Conservation (phyloP, 2,113 vertebrate genomes). For the Donacobius atricapilla region DNA sequence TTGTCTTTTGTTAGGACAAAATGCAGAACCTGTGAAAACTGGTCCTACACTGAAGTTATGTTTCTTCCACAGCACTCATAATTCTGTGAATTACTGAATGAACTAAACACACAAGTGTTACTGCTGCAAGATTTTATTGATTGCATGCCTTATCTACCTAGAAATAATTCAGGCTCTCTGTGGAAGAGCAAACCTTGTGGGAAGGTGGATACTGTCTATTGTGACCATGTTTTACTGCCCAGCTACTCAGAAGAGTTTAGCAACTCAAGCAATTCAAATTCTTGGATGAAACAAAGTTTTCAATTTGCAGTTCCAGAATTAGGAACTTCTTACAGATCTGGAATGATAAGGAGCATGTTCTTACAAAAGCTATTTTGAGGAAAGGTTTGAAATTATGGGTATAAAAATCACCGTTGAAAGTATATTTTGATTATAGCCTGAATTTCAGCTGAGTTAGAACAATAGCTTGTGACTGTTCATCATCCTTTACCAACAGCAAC, state of each 20-base stretch:
- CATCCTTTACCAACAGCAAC: not conserved
- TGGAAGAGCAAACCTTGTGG: not conserved
- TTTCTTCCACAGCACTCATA: not conserved
- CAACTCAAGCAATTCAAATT: not conserved
- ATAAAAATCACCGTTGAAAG: not conserved
- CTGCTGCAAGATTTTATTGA: not conserved
- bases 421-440: not conserved
- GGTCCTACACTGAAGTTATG: not conserved
- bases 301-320: not conserved
- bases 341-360: not conserved
- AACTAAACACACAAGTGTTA: not conserved
- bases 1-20: not conserved
- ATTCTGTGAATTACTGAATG: not conserved
- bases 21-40: not conserved
- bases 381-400: not conserved
- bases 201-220: not conserved
- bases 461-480: not conserved
- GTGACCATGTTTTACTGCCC: not conserved
- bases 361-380: not conserved
- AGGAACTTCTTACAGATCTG: not conserved
- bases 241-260: not conserved
- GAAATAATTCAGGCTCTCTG: not conserved
- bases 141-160: fast-evolving
- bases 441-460: not conserved
- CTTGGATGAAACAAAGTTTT: not conserved